Percentiles rank a stretch among this genome's conserved stretches.
Evolutionary conservation across 2,113 vertebrate species (phyloP).

Genomic region (Elgaria multicarinata): DNA sequence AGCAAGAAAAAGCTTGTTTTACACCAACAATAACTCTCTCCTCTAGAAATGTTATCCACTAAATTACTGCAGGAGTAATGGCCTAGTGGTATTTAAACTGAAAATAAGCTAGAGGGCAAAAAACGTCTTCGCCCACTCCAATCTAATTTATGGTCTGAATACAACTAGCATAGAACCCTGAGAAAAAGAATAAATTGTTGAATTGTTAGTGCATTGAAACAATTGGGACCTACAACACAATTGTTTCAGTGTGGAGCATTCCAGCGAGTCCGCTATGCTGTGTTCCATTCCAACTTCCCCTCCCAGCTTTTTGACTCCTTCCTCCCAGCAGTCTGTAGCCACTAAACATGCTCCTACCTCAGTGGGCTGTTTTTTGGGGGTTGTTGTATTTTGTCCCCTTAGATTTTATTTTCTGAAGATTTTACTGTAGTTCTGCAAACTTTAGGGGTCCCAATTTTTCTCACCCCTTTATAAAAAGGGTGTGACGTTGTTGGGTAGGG

Average conservation of each 20-base stretch:
- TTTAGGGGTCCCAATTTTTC: neutral
- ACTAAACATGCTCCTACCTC: neutral
- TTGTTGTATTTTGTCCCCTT: neutral
- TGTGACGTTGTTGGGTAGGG: neutral
- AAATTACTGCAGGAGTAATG: neutral
- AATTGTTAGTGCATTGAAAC: no score
- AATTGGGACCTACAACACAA: neutral
- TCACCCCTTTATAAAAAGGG: neutral
- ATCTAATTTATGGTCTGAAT: neutral
- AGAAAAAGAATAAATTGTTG: neutral
- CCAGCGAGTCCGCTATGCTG: neutral
- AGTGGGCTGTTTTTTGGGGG: neutral
- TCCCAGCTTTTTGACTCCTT: neutral
- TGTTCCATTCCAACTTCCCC: neutral
- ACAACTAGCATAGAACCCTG: neutral
- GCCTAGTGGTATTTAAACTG: neutral
- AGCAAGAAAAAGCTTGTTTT: neutral
- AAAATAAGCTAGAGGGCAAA: neutral
- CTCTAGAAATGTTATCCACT: neutral
- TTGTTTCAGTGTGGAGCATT: neutral
- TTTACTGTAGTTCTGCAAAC: neutral
- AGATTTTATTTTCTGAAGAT: neutral
- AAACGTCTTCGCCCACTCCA: neutral
- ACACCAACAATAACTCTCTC: neutral
- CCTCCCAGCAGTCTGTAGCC: neutral